phyloP scores from a whole-genome alignment of 2,888 invertebrate species.

The Drosophila multiciliata region DNA sequence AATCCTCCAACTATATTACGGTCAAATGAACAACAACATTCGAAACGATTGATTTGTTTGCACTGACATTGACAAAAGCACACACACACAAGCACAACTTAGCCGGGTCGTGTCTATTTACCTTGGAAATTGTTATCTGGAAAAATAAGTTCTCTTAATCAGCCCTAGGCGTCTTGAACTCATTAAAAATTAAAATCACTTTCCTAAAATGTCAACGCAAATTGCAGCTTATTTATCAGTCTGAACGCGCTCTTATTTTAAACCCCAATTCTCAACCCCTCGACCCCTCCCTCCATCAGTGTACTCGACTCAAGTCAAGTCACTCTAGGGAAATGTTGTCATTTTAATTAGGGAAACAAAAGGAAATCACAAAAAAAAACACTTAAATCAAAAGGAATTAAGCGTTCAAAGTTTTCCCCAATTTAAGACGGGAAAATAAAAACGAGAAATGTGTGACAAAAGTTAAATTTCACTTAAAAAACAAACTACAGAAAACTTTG shows the following conservation, averaged over 20 bases:
- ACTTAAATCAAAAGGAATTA: background rate
- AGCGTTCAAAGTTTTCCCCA: constrained; percentile 23
- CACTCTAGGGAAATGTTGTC: constrained; percentile 45
- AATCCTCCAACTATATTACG: constrained; percentile 69
- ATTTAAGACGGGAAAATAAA: constrained; percentile 19
- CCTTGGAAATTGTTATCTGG: constrained; percentile 44
- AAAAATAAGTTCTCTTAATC: constrained; percentile 73
- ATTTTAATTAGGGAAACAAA: constrained; percentile 64
- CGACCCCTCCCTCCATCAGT: background rate
- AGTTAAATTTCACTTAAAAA: constrained; percentile 3
- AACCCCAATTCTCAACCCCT: background rate
- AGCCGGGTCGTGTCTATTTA: constrained; percentile 43
- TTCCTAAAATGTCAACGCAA: constrained; percentile 79
- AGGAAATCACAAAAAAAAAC: constrained; percentile 28
- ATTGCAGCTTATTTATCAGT: constrained; percentile 81
- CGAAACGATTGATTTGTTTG: constrained; percentile 72
- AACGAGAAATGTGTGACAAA: constrained; percentile 7
- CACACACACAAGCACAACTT: constrained; percentile 9
- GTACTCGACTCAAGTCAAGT: constrained; percentile 17
- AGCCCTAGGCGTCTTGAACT: constrained; percentile 59
- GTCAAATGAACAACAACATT: constrained; percentile 72
- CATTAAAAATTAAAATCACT: constrained; percentile 82
- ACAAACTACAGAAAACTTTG: constrained; percentile 8
- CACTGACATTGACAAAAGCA: constrained; percentile 18
- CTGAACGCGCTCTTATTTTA: constrained; percentile 38